Percentiles rank a stretch among this genome's conserved stretches.
Evolutionary conservation across 2,888 invertebrate species (phyloP).

Genomic region (Drosophila birchii): DNA sequence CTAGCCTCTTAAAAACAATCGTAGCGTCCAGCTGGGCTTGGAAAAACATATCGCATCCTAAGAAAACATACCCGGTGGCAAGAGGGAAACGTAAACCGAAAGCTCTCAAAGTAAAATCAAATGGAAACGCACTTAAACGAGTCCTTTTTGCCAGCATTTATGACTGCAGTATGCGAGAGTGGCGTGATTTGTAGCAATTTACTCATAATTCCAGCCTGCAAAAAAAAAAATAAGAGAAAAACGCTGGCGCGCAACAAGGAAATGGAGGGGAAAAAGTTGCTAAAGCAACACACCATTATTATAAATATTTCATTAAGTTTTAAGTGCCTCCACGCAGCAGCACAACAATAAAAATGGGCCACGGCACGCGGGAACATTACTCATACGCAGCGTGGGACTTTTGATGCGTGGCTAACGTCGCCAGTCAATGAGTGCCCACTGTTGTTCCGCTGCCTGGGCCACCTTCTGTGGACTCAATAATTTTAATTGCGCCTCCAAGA

Average conservation of each 20-base stretch:
- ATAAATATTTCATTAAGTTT: slow-evolving; percentile 79
- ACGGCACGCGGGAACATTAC: slow-evolving; percentile 56
- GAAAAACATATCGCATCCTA: slow-evolving; percentile 4
- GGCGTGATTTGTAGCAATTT: slow-evolving; percentile 75
- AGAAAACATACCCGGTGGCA: slow-evolving; percentile 10
- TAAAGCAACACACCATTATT: slow-evolving; percentile 61
- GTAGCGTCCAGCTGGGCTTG: background rate
- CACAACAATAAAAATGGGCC: slow-evolving; percentile 66
- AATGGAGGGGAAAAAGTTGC: slow-evolving; percentile 45
- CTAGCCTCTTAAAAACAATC: slow-evolving; percentile 5
- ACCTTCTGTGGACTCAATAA: slow-evolving; percentile 55
- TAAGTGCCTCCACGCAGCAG: slow-evolving; percentile 66
- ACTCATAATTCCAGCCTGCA: slow-evolving; percentile 50
- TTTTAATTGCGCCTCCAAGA: slow-evolving; percentile 67
- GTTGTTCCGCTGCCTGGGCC: slow-evolving; percentile 10
- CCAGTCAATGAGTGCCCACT: slow-evolving; percentile 31
- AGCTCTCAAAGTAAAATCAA: slow-evolving; percentile 26
- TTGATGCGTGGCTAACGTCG: slow-evolving; percentile 45
- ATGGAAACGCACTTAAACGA: slow-evolving; percentile 40
- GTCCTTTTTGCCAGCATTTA: slow-evolving; percentile 52
- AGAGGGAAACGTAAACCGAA: slow-evolving; percentile 24
- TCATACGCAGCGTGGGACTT: slow-evolving; percentile 72
- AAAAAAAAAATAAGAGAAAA: slow-evolving; percentile 1
- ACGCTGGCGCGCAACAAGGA: slow-evolving; percentile 19
- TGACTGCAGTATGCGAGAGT: slow-evolving; percentile 54